Evolutionary conservation across 1,140 invertebrate genomes (phyloP), one percentile per base, ranked within the genome.

Genomic region (Stenopsyche tienmushanensis): DNA sequence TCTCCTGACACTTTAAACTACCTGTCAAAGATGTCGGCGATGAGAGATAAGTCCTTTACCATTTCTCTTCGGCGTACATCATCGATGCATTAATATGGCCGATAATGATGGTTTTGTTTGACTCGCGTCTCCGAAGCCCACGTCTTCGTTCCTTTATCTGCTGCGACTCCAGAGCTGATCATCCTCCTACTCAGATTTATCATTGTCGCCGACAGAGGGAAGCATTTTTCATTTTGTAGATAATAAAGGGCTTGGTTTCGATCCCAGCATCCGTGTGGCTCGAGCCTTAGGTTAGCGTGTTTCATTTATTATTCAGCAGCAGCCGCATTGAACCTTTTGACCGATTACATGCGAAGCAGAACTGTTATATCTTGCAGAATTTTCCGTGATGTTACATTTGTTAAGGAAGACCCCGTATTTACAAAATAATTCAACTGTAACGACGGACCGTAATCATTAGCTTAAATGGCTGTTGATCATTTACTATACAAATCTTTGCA

Each of bases 181-280:
- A 13, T 10, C 47, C 64, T 49, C 64, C 64, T 49, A 62, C 65
- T 47, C 17, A 26, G 44, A 57, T 44, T 54, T 66, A 53, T 62
- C 34, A 34, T 39, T 57, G 50, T 57, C 52, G 59, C 39, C 65
- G 65, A 67, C 57, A 62, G 57, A 67, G 58, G 65, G 58, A 17
- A 53, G 10, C 24, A 58, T 47, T 65, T 58, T 64, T 55, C 41
- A 15, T 39, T 20, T 39, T 20, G 20, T 17, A 13, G 62, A 55
- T 64, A 64, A 64, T 64, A 57, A 57, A 34, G 34, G 54, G 8
- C 25, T 26, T 54, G 55, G 55, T 62, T 55, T 42, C 21, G 58
- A 62, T 54, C 34, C 45, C 20, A 41, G 55, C 47, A 66, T 25
- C 55, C 49, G 58, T 62, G 39, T 29, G 57, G 49, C 44, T 60